Percentiles rank a stretch among this genome's conserved stretches.
Conservation (phyloP, 2,888 invertebrate genomes). For the Ametastegia equiseti region DNA sequence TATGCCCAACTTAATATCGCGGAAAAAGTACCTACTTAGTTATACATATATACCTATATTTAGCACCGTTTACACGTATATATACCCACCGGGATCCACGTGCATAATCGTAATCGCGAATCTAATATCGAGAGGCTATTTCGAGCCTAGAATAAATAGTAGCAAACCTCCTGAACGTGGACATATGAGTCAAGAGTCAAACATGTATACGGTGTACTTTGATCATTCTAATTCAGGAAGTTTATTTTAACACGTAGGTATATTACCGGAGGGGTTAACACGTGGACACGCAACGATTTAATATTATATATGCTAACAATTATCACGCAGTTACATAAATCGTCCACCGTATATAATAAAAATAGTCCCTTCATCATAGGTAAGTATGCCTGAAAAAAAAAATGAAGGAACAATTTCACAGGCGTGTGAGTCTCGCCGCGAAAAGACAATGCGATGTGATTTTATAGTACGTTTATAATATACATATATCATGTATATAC, state of each 20-base stretch:
- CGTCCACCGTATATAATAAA: not conserved
- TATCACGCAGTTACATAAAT: conserved; percentile 11
- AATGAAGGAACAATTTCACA: not conserved
- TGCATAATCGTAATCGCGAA: not conserved
- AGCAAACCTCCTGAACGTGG: not conserved
- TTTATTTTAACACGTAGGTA: not conserved
- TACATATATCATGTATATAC: not conserved
- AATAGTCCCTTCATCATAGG: not conserved
- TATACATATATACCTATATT: not conserved
- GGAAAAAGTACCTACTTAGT: not conserved
- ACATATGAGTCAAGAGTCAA: no score
- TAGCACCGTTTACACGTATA: not conserved
- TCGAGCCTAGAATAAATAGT: not conserved
- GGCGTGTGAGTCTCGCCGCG: conserved; percentile 6
- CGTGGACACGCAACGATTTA: not conserved
- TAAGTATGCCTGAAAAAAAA: not conserved
- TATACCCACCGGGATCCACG: not conserved
- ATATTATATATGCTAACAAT: not conserved
- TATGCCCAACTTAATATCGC: conserved; percentile 22
- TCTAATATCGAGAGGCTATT: not conserved
- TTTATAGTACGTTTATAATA: not conserved
- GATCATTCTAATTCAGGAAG: conserved; percentile 1
- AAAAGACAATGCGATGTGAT: conserved; percentile 35
- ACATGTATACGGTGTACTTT: no score
- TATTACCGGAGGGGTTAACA: not conserved